These are phyloP conservation scores for Diacarnus erythraeanus DNA, from an alignment of 37 sponge, comb jelly and placozoan genomes.

Conservation along the genomic window DNA sequence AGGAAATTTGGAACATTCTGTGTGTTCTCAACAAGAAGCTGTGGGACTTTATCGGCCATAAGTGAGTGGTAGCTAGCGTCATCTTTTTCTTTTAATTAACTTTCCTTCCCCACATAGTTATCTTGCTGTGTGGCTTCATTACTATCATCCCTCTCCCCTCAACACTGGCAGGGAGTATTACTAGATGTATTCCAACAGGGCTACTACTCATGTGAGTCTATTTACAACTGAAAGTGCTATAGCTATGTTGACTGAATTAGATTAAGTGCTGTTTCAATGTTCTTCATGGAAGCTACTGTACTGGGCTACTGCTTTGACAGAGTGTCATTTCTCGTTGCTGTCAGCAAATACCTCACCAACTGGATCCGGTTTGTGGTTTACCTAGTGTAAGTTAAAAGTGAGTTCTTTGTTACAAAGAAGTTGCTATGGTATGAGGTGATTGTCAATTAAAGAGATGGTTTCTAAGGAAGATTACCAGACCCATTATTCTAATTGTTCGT, in stretches of 20 bases:
- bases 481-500: too few species aligned
- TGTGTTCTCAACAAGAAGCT: slow-evolving; percentile 53
- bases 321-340: slow-evolving; percentile 37
- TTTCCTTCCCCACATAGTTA: slow-evolving; percentile 32
- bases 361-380: slow-evolving; percentile 64
- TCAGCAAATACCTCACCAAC: slow-evolving; percentile 53
- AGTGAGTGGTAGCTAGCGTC: slow-evolving; percentile 31
- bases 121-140: slow-evolving; percentile 68
- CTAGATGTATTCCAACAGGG: slow-evolving; percentile 55
- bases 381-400: slow-evolving; percentile 33
- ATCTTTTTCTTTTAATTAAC: neutral
- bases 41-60: slow-evolving; percentile 46
- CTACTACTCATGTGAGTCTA: slow-evolving; percentile 69
- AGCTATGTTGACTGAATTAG: slow-evolving; percentile 3
- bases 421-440: too few species aligned
- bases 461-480: too few species aligned
- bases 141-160: slow-evolving; percentile 50
- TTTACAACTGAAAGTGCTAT: neutral
- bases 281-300: slow-evolving; percentile 69
- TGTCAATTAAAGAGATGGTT: too few species aligned
- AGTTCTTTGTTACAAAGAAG: too few species aligned
- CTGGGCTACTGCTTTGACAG: slow-evolving; percentile 51
- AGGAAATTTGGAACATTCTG: slow-evolving; percentile 40
- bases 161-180: neutral
- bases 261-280: slow-evolving; percentile 52